Conservation (phyloP, 2,888 invertebrate genomes). For the Cryptus armator region DNA sequence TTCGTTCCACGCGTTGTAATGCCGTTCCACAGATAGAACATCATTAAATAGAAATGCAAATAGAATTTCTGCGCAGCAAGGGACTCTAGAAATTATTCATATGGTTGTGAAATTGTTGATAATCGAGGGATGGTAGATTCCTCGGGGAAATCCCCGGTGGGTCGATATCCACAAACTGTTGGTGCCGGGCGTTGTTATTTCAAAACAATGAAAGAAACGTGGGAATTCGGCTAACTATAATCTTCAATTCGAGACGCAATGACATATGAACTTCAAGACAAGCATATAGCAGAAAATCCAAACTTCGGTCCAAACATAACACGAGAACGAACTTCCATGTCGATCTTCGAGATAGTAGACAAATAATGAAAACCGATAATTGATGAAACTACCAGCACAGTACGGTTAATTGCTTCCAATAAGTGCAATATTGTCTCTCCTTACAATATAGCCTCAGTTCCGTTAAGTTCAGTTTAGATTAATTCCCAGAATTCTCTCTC, state of each 20-base stretch:
- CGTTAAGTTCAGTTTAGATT: no score
- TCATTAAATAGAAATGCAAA: constrained; percentile 14
- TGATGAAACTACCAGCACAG: no score
- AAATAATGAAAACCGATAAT: no score
- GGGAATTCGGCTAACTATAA: background rate
- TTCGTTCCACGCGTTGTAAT: background rate
- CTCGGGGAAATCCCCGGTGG: background rate
- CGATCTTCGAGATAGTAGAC: background rate
- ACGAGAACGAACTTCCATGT: background rate
- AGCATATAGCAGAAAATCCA: background rate
- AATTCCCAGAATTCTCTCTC: background rate
- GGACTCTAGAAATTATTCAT: constrained; percentile 8
- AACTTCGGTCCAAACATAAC: background rate
- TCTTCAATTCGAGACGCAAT: background rate
- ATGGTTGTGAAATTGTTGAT: background rate
- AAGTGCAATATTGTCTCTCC: no score
- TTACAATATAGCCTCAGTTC: no score
- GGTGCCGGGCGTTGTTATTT: background rate
- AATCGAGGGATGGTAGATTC: background rate
- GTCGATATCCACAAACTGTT: constrained; percentile 7
- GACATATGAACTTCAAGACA: background rate
- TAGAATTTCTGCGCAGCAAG: constrained; percentile 5
- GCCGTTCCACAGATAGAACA: constrained; percentile 5
- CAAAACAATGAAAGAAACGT: background rate
- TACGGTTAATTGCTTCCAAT: no score